Evolutionary conservation across 2,888 invertebrate genomes (phyloP).

Genomic region (Patella pellucida): DNA sequence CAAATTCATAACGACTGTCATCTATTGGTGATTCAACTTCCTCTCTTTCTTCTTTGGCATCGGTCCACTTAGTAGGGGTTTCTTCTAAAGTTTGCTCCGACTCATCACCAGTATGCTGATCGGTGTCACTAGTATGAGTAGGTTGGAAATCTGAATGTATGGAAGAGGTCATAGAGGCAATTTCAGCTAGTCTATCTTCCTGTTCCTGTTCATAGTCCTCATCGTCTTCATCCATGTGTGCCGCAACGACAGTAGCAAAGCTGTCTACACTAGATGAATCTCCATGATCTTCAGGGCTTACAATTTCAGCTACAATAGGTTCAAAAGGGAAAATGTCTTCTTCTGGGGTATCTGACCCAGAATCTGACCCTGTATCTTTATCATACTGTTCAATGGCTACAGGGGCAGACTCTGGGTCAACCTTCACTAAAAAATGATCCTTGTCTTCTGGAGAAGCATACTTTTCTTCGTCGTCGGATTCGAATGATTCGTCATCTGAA

Average conservation of each 20-base stretch:
- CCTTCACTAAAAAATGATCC: conserved; percentile 46
- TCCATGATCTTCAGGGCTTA: conserved; percentile 53
- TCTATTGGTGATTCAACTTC: conserved; percentile 58
- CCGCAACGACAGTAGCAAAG: conserved; percentile 69
- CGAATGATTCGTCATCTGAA: conserved; percentile 54
- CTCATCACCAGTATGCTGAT: conserved; percentile 28
- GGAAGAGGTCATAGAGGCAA: conserved; percentile 73
- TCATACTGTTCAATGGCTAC: conserved; percentile 28
- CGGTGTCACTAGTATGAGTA: conserved; percentile 28
- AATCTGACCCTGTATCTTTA: conserved; percentile 34
- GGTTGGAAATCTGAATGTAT: conserved; percentile 74
- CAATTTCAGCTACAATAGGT: neutral
- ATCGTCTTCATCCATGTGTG: conserved; percentile 71
- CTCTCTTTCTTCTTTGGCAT: conserved; percentile 24
- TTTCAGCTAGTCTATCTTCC: conserved; percentile 77
- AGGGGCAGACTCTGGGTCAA: conserved; percentile 37
- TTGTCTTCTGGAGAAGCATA: conserved; percentile 52
- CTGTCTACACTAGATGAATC: conserved; percentile 70
- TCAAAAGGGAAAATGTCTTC: conserved; percentile 14
- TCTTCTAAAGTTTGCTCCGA: conserved; percentile 24
- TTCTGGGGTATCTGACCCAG: conserved; percentile 32
- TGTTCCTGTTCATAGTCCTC: conserved; percentile 73
- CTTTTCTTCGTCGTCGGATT: conserved; percentile 70
- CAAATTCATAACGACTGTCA: conserved; percentile 65
- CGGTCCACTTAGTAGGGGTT: conserved; percentile 8